Evolutionary conservation across 2,113 vertebrate species (phyloP).

Genomic region (Lasiurus borealis): DNA sequence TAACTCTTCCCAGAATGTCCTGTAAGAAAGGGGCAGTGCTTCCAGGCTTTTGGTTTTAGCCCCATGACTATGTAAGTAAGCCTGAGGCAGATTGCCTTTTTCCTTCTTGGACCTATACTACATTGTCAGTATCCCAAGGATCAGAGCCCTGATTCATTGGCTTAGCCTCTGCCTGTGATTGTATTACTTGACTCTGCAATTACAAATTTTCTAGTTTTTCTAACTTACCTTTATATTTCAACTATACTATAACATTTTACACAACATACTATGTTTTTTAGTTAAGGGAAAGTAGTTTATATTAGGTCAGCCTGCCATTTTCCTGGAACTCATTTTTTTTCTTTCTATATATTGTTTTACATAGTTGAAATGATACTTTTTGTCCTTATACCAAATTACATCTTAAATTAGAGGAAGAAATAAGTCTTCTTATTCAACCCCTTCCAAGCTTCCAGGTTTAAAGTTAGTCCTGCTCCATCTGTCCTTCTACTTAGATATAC

Average conservation of each 20-base stretch:
- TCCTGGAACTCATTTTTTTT: not conserved
- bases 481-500: constrained; percentile 28
- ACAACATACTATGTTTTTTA: not conserved
- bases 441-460: constrained; percentile 47
- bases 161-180: not conserved
- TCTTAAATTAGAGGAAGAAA: constrained; percentile 41
- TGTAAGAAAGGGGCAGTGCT: not conserved
- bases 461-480: constrained; percentile 59
- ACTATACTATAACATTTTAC: not conserved
- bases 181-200: not conserved
- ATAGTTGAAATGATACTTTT: constrained; percentile 4
- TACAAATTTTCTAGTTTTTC: not conserved
- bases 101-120: not conserved
- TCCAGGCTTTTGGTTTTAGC: not conserved
- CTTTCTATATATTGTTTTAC: not conserved
- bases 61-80: not conserved
- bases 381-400: constrained; percentile 37
- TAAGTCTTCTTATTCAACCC: constrained; percentile 49
- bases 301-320: not conserved
- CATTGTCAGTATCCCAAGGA: not conserved
- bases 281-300: not conserved
- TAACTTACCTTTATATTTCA: constrained; percentile 1
- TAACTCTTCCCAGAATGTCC: constrained; percentile 5
- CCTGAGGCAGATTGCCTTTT: not conserved
- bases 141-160: not conserved